Percentiles rank a stretch among this genome's conserved stretches.
Conservation (phyloP, 1,140 invertebrate genomes). For the Leptinotarsa defecta region DNA sequence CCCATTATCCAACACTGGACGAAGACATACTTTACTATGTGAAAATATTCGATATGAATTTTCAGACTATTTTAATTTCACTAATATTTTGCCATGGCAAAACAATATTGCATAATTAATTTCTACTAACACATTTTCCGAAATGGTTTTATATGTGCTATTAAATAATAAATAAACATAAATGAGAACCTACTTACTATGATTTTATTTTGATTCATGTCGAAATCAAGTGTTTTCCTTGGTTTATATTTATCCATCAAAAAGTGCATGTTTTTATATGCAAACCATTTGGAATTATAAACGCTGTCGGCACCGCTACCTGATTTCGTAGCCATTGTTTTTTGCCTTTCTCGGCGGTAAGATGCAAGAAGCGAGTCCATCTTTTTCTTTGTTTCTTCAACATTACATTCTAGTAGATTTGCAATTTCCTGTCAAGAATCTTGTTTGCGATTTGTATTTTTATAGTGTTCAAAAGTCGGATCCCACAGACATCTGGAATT, state of each 20-base stretch:
- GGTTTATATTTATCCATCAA: constrained; percentile 9
- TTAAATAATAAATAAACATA: constrained; percentile 3
- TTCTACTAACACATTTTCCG: not conserved
- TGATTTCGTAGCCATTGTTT: constrained; percentile 16
- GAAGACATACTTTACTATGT: not conserved
- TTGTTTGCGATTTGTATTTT: constrained; percentile 15
- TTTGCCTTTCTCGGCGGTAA: constrained; percentile 16
- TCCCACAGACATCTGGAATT: constrained; percentile 9
- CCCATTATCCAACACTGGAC: constrained; percentile 15
- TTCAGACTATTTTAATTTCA: constrained; percentile 10
- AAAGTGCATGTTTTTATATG: not conserved
- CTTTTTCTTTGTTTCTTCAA: constrained; percentile 9
- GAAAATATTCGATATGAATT: not conserved
- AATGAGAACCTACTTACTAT: not conserved
- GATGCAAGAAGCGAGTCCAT: constrained; percentile 9
- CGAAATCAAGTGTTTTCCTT: not conserved
- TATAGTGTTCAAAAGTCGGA: constrained; percentile 1
- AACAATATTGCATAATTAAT: constrained; percentile 1
- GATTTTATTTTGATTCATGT: constrained; percentile 5
- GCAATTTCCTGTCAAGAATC: constrained; percentile 11
- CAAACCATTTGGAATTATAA: constrained; percentile 13
- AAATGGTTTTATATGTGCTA: constrained; percentile 6
- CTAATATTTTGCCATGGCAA: not conserved
- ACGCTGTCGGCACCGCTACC: not conserved
- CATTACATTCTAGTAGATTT: constrained; percentile 11